These are phyloP conservation scores for Cyaniris semiargus DNA, from an alignment of 2,888 invertebrate species.

Conservation along the genomic window DNA sequence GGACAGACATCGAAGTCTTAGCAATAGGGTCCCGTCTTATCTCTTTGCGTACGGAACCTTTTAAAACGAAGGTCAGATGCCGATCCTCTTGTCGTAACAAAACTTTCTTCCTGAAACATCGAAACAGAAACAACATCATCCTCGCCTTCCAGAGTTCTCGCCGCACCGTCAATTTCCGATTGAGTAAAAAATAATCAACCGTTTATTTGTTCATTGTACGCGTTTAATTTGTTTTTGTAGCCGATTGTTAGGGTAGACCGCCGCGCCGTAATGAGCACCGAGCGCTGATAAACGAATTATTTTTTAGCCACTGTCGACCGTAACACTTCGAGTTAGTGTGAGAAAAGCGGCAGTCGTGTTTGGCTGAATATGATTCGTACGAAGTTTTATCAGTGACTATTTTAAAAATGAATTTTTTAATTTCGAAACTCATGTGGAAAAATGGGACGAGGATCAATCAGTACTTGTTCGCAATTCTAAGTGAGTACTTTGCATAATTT, in stretches of 20 bases:
- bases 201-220: neutral
- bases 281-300: constrained; percentile 45
- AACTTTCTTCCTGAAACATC: neutral
- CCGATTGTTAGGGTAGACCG: constrained; percentile 25
- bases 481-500: constrained; percentile 53
- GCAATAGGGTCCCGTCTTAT: no score
- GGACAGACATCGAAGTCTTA: no score
- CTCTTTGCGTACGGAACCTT: neutral
- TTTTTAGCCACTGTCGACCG: constrained; percentile 44
- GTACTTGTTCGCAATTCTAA: constrained; percentile 67
- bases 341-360: constrained; percentile 52
- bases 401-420: constrained; percentile 63
- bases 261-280: constrained; percentile 34
- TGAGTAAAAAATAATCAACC: neutral
- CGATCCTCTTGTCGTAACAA: neutral
- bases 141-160: neutral
- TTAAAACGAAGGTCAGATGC: neutral
- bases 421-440: constrained; percentile 65
- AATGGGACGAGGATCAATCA: constrained; percentile 71
- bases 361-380: constrained; percentile 46
- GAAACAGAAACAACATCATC: neutral
- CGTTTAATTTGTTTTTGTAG: constrained; percentile 29
- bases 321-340: constrained; percentile 48
- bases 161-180: neutral
- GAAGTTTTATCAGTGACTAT: constrained; percentile 38